Evolutionary conservation across 2,113 vertebrate species (phyloP).

Genomic region (Scalopus aquaticus): DNA sequence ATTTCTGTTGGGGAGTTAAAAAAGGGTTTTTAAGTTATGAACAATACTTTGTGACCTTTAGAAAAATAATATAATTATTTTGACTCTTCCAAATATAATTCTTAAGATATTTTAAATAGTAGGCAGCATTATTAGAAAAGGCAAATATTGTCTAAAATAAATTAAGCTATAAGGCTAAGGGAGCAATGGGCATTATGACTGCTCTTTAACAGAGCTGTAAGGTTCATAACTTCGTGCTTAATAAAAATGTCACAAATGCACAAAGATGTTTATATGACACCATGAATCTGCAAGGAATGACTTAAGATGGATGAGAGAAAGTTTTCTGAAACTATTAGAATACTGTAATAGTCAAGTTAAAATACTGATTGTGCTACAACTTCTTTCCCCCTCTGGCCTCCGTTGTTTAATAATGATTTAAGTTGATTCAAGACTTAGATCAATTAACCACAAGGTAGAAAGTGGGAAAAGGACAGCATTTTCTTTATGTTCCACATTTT

Average conservation of each 20-base stretch:
- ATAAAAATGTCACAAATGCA: slow-evolving; percentile 70
- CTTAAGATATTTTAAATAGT: slow-evolving; percentile 68
- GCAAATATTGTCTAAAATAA: slow-evolving; percentile 69
- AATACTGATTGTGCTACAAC: background rate
- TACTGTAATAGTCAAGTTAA: slow-evolving; percentile 14
- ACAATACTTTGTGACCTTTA: slow-evolving; percentile 68
- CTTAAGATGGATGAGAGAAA: slow-evolving; percentile 31
- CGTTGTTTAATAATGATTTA: background rate
- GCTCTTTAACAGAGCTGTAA: slow-evolving; percentile 57
- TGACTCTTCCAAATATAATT: slow-evolving; percentile 67
- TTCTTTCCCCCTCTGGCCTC: background rate
- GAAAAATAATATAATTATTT: slow-evolving; percentile 68
- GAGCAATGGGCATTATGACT: slow-evolving; percentile 27
- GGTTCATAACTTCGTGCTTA: slow-evolving; percentile 66
- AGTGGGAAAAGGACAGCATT: background rate
- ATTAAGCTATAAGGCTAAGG: slow-evolving; percentile 60
- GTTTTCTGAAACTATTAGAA: slow-evolving; percentile 21
- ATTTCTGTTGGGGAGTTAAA: slow-evolving; percentile 53
- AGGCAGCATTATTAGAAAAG: slow-evolving; percentile 59
- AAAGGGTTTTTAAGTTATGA: slow-evolving; percentile 41
- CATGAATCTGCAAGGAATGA: background rate
- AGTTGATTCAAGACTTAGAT: background rate
- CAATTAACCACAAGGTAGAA: slow-evolving; percentile 21
- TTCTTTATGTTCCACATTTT: background rate
- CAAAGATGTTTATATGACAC: slow-evolving; percentile 15